phyloP scores from a whole-genome alignment of 2,888 invertebrate species.

The Mesorhabditis sp. region DNA sequence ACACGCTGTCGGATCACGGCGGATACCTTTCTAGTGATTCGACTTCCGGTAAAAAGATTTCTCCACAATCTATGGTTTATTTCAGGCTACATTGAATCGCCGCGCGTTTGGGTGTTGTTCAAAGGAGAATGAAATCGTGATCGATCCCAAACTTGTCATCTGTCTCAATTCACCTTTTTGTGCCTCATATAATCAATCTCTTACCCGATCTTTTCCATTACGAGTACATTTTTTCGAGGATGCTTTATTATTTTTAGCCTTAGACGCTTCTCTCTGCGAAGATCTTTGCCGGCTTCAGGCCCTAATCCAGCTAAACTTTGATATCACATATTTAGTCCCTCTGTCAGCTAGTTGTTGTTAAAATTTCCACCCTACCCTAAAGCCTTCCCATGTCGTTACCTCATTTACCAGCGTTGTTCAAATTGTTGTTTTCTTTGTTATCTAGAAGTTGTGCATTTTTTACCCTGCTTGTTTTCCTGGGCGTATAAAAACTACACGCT shows the following conservation, averaged over 20 bases:
- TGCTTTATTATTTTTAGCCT: constrained; percentile 1
- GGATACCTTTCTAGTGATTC: constrained; percentile 55
- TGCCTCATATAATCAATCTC: constrained; percentile 13
- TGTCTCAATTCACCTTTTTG: constrained; percentile 16
- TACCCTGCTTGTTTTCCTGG: too few relatives aligned
- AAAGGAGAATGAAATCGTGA: constrained; percentile 50
- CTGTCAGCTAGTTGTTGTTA: too few relatives aligned
- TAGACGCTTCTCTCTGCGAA: too few relatives aligned
- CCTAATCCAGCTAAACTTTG: too few relatives aligned
- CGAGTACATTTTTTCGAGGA: not conserved
- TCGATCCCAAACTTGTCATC: constrained; percentile 1
- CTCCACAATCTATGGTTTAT: constrained; percentile 7
- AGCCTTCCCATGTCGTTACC: too few relatives aligned
- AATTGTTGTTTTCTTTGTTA: too few relatives aligned
- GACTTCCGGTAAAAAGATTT: constrained; percentile 36
- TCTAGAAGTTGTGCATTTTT: too few relatives aligned
- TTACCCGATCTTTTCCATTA: constrained; percentile 11
- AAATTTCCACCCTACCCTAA: too few relatives aligned
- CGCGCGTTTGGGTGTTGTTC: constrained; percentile 57
- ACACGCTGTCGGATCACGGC: constrained; percentile 54
- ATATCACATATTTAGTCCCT: too few relatives aligned
- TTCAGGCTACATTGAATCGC: constrained; percentile 56
- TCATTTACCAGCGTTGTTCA: too few relatives aligned
- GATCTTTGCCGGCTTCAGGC: too few relatives aligned
- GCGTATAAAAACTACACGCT: too few relatives aligned